Evolutionary conservation across 35 echinoderm and acorn worm genomes (phyloP), one percentile per base, ranked within the genome.

Genomic region (Lytechinus variegatus): DNA sequence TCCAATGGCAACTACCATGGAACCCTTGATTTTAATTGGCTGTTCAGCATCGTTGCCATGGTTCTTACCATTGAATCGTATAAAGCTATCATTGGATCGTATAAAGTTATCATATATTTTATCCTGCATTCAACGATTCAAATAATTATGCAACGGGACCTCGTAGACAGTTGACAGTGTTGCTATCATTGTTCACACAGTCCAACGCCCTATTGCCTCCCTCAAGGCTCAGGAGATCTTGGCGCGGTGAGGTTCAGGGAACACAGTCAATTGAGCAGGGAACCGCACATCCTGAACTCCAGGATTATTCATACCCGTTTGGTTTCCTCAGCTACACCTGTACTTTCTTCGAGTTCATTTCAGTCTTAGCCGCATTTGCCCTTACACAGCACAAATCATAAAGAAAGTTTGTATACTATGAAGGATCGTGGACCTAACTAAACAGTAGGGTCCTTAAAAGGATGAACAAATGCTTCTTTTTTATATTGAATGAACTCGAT

Each of bases 231-330:
- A 24, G 19, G 66, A 79, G 66, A 79, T 14, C 66, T 79, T 24
- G 21, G n/a, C 66, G 66, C 66, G 66, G 66, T 79, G 21, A 44
- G 66, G 66, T 79, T 79, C 66, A 79, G 66, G 66, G 66, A 58
- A 24, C 19, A 5, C 14, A 79, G 16, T 79, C 66, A 79, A 79
- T 79, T 79, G 66, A 79, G 66, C 66, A 79, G 66, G 66, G 66
- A 79, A 79, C 66, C 66, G n/a, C 66, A 79, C 6, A 79, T 79
- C 66, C 66, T 79, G 66, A 79, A 79, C 66, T 79, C 8, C 66
- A 79, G 66, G 66, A 79, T 79, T 79, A 79, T 79, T 79, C 66
- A 79, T 79, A 79, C 66, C 66, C 66, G 66, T 79, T 79, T 5
- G 8, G 66, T 79, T 79, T 79, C 66, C 66, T 79, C 19, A 79